Conservation (phyloP, 2,113 vertebrate genomes). For the Corythaeola cristata region DNA sequence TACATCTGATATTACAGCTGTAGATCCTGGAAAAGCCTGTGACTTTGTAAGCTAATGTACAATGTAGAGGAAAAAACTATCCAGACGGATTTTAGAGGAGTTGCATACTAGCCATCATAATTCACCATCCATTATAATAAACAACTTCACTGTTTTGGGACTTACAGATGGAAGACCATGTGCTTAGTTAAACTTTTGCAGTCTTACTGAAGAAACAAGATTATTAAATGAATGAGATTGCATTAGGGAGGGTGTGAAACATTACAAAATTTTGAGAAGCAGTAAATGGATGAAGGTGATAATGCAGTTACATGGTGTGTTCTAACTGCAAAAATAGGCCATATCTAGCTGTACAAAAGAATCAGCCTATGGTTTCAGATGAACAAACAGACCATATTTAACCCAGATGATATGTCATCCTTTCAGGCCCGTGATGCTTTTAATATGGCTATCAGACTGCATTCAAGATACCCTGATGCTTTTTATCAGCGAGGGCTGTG, state of each 20-base stretch:
- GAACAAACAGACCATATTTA: background rate
- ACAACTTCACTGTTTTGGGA: background rate
- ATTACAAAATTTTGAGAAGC: background rate
- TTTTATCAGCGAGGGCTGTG: constrained; percentile 82
- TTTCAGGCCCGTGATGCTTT: constrained; percentile 77
- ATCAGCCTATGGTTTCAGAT: background rate
- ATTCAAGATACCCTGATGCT: constrained; percentile 72
- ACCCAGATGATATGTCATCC: background rate
- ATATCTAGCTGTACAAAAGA: background rate
- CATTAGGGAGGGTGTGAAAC: background rate
- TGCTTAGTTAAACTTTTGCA: background rate
- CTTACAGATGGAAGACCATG: background rate
- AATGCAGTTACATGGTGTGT: background rate
- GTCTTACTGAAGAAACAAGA: background rate
- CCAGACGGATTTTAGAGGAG: background rate
- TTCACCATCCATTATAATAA: background rate
- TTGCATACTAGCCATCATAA: background rate
- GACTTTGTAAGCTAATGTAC: background rate
- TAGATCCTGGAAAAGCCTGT: background rate
- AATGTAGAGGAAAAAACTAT: background rate
- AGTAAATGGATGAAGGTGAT: background rate
- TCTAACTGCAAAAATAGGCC: background rate
- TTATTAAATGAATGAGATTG: background rate
- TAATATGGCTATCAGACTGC: constrained; percentile 69
- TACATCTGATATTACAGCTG: background rate